Percentiles rank a stretch among this genome's conserved stretches.
Evolutionary conservation across 2,113 vertebrate species (phyloP).

Genomic region (Bettongia penicillata): DNA sequence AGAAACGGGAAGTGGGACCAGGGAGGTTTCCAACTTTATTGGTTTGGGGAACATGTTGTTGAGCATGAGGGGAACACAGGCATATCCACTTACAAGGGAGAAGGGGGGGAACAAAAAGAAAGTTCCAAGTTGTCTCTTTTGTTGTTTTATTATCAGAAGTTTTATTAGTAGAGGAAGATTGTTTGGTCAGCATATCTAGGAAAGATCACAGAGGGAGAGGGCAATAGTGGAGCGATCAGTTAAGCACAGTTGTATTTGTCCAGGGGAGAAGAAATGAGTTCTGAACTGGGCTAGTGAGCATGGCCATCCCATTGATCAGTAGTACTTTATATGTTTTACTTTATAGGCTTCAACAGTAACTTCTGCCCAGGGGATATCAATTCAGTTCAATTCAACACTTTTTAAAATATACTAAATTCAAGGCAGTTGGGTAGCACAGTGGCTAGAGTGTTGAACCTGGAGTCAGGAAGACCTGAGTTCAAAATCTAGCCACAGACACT

Average conservation of each 20-base stretch:
- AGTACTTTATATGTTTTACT: background rate
- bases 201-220: background rate
- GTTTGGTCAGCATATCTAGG: background rate
- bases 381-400: background rate
- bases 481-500: too few relatives aligned
- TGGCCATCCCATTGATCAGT: background rate
- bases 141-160: background rate
- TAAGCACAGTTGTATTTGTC: background rate
- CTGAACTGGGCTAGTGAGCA: background rate
- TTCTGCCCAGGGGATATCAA: background rate
- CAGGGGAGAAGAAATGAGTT: background rate
- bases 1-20: background rate
- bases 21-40: background rate
- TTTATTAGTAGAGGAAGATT: background rate
- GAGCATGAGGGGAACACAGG: background rate
- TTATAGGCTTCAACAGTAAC: background rate
- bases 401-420: background rate
- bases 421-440: background rate
- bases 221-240: background rate
- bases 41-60: background rate
- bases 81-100: background rate
- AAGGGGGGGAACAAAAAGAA: background rate
- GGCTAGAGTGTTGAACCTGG: too few relatives aligned
- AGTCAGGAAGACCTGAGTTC: too few relatives aligned
- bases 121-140: background rate